phyloP scores from a whole-genome alignment of 1,140 invertebrate genomes.

The Phocides pigmalion region DNA sequence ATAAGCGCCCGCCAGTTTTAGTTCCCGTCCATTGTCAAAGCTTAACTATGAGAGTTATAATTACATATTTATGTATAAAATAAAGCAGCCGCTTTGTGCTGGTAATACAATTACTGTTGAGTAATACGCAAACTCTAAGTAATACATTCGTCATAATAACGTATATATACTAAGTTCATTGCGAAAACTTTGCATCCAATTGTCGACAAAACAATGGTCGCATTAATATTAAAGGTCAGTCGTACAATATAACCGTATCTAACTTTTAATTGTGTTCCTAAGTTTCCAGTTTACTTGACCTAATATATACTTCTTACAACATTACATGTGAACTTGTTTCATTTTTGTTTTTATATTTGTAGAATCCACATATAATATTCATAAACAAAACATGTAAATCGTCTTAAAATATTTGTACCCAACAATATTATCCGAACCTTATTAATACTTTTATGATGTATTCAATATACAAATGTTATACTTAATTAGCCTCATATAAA shows the following conservation, averaged over 20 bases:
- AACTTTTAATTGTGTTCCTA: conserved; percentile 51
- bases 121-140: conserved; percentile 58
- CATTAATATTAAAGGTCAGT: conserved; percentile 68
- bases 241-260: conserved; percentile 56
- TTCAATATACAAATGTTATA: too few relatives aligned
- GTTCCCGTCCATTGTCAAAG: conserved; percentile 73
- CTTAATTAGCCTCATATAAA: too few relatives aligned
- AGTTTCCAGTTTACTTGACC: conserved; percentile 38
- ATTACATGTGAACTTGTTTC: conserved; percentile 11
- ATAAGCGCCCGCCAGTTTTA: conserved; percentile 57
- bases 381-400: too few relatives aligned
- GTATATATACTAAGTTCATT: conserved; percentile 45
- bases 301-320: conserved; percentile 19
- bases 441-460: too few relatives aligned
- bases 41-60: conserved; percentile 70
- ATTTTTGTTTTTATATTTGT: not conserved
- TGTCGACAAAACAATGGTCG: conserved; percentile 59
- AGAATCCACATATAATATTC: too few relatives aligned
- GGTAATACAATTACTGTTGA: conserved; percentile 75
- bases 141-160: conserved; percentile 57
- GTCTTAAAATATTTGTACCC: too few relatives aligned
- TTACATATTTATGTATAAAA: conserved; percentile 74
- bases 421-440: too few relatives aligned
- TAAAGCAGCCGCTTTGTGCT: conserved; percentile 55
- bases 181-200: conserved; percentile 66